Base-by-base conservation (phyloP, 2,888 invertebrate species). In the Sphaerophoria rueppellii region DNA sequence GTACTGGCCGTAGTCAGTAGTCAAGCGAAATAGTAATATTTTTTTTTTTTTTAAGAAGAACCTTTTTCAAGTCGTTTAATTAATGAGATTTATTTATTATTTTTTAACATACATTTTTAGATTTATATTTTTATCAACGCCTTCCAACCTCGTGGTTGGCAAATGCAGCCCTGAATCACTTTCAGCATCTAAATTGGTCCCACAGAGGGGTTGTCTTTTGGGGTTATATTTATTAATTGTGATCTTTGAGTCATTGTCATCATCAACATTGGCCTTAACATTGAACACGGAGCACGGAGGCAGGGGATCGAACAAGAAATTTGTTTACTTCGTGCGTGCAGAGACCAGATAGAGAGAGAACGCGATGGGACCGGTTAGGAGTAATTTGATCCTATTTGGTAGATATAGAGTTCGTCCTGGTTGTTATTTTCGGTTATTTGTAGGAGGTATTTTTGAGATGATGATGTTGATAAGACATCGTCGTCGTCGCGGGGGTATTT, bases 371-470 rank as follows among this genome's bases (percentile, higher is more conserved):
- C 82, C 60, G 73, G 77, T 77, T 82, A 43, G 24, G 34, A 58
- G 82, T 81, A 81, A 85, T 77, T 77, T 73, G 85, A 85, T 76
- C 81, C 75, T 80, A 74, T 67, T 79, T 75, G 79, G 70, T 75
- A 48, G 74, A 75, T 63, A 70, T 70, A 63, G 63, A 74, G 65
- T 69, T 69, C 63, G 70, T 74, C 77, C 73, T 77, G 61, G 61
- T 82, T 73, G 65, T 70, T 70, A 32, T 70, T 55, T 65, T 75
- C 58, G 54, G 73, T 82, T 71, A 61, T 75, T 76, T 76, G 58
- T 63, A 81, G 81, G 85, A 69, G 85, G 76, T 75, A 71, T 70
- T 40, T 12, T 48, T 52, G 43, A 52, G 61, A 61, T 60, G 67
- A 46, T 63, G 40, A 43, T 67, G 57, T 32, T 70, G n/a, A 69